phyloP scores from a whole-genome alignment of 1,140 invertebrate genomes.

The Ceratina australensis region DNA sequence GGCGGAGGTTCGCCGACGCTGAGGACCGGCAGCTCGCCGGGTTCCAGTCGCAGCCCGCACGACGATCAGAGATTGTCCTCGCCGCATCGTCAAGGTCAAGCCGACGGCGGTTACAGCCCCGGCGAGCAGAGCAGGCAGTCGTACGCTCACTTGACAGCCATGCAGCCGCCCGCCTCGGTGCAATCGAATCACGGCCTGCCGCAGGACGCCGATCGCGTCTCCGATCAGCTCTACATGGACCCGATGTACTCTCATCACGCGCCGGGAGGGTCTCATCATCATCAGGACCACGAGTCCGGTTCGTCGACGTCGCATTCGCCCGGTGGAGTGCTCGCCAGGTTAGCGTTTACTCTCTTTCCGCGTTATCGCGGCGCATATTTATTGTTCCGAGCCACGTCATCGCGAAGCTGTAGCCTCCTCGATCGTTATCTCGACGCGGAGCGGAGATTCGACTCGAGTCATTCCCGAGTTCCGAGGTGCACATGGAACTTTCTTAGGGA shows the following conservation, averaged over 20 bases:
- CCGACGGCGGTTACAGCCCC: conserved; percentile 68
- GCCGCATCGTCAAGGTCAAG: conserved; percentile 64
- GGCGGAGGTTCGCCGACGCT: conserved; percentile 67
- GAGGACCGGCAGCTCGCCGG: conserved; percentile 72
- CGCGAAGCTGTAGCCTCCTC: no score
- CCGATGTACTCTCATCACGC: conserved; percentile 70
- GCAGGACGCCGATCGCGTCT: conserved; percentile 67
- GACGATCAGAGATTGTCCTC: conserved; percentile 69
- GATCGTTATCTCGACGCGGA: no score
- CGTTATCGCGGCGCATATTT: not conserved
- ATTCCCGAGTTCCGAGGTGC: no score
- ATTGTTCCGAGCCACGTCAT: not conserved
- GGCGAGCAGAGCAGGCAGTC: conserved; percentile 70
- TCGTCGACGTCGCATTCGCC: conserved; percentile 70
- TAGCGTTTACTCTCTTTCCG: conserved; percentile 48
- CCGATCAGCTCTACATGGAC: conserved; percentile 73
- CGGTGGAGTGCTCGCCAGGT: conserved; percentile 66
- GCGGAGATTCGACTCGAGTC: no score
- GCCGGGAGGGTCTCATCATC: conserved; percentile 64
- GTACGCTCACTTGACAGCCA: conserved; percentile 74
- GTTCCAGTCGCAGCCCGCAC: conserved; percentile 73
- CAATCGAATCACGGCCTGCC: conserved; percentile 62
- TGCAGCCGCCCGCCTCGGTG: conserved; percentile 70
- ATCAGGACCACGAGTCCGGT: conserved; percentile 72
- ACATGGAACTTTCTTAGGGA: no score